Percentiles rank a stretch among this genome's conserved stretches.
Conservation (phyloP, 2,113 vertebrate species). For the Dasyurus viverrinus region DNA sequence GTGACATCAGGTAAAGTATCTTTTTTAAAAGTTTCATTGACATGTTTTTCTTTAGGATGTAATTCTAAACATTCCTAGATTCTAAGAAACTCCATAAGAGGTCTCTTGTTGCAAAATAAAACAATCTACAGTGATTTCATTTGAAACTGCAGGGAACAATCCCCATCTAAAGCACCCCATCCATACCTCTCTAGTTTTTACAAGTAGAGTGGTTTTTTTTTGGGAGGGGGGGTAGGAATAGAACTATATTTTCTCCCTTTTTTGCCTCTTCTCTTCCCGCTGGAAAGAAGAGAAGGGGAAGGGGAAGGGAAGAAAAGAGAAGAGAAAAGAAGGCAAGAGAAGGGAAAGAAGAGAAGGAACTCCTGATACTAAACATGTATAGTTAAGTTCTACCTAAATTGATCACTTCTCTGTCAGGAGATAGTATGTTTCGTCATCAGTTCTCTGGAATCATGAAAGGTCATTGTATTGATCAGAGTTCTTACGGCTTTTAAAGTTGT, state of each 20-base stretch:
- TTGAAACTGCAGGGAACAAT: not conserved
- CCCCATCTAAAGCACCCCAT: not conserved
- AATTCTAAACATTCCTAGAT: not conserved
- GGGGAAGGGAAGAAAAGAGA: too few species aligned
- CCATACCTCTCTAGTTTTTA: not conserved
- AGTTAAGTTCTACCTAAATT: not conserved
- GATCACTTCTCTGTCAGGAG: not conserved
- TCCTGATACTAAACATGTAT: not conserved
- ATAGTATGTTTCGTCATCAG: not conserved
- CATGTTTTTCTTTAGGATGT: not conserved
- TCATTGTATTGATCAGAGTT: not conserved
- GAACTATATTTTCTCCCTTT: not conserved
- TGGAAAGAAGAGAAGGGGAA: not conserved
- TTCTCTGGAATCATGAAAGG: not conserved
- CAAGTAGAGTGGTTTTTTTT: not conserved
- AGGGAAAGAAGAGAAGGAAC: not conserved
- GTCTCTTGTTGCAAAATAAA: not conserved
- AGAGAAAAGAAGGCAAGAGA: too few species aligned
- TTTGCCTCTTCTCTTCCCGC: not conserved
- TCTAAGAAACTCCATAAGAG: not conserved
- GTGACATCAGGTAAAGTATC: not conserved
- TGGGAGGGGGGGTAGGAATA: not conserved
- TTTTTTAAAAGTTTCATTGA: not conserved
- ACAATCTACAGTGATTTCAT: not conserved
- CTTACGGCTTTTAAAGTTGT: not conserved